Conservation (phyloP, 2,797 vertebrate genomes). For the Amblyraja radiata region DNA sequence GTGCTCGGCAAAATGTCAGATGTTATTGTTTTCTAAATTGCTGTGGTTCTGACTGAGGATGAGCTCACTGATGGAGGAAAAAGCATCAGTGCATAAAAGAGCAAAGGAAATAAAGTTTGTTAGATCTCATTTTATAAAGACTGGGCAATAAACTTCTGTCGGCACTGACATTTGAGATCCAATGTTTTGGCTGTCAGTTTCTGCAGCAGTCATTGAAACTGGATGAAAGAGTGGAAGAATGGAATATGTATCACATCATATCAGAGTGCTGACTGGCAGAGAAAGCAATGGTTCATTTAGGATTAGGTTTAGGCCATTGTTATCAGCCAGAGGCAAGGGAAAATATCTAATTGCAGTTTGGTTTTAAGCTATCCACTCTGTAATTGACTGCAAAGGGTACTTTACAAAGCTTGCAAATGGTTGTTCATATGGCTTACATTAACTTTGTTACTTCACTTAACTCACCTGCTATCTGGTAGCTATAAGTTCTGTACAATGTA, state of each 20-base stretch:
- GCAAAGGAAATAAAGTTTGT: background rate
- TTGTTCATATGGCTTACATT: background rate
- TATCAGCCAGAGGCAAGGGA: background rate
- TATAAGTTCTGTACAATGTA: background rate
- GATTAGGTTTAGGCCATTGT: background rate
- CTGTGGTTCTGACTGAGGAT: background rate
- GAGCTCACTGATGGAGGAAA: background rate
- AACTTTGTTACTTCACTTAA: background rate
- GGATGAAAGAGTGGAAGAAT: background rate
- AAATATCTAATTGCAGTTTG: conserved; percentile 1
- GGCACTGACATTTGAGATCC: background rate
- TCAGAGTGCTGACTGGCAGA: background rate
- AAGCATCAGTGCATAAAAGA: background rate
- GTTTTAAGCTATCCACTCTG: background rate
- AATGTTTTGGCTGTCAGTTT: conserved; percentile 28
- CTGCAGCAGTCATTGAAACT: background rate
- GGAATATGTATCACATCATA: background rate
- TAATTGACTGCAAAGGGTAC: background rate
- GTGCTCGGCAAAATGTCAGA: background rate
- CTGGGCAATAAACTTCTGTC: background rate
- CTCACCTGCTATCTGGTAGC: background rate
- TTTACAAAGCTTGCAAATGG: background rate
- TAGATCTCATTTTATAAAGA: background rate
- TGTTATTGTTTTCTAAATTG: background rate
- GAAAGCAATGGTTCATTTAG: background rate